Evolutionary conservation across 2,888 invertebrate species (phyloP), one percentile per base, ranked within the genome.

Genomic region (Lithophane ornitopus): DNA sequence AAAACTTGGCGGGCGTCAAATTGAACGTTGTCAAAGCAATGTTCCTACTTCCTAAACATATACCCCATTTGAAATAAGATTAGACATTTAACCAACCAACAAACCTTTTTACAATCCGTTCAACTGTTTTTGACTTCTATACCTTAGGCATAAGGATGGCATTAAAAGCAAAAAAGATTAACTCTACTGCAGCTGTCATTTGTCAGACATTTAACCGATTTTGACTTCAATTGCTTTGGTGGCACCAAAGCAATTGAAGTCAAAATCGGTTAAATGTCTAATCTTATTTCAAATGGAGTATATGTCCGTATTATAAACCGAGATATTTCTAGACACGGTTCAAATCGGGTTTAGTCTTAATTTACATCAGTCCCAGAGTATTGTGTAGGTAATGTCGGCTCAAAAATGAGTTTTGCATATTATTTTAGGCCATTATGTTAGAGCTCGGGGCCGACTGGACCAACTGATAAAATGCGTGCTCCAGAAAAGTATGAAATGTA

Each of bases 1-100:
- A 2, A 62, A 76, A 73, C 49, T 65, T 56, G 34, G 54, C 59
- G 39, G 59, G 76, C 52, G 67, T 58, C 61, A 73, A 76, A 85
- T 76, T 82, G 16, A 68, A 52, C 52, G 34, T 46, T 39, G 19
- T 28, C 34, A 19, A 26, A 46, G 39, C 22, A 65, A 16, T 39
- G n/a, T 49, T 3, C 1, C 14, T 46, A 22, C 1, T 1, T 63
- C 26, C 26, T n/a, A n/a, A n/a, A n/a, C n/a, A n/a, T n/a, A n/a
- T n/a, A n/a, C n/a, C n/a, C n/a, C n/a, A n/a, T n/a, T n/a, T n/a
- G n/a, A n/a, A n/a, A n/a, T n/a, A n/a, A n/a, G n/a, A n/a, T n/a
- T n/a, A n/a, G n/a, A n/a, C n/a, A n/a, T n/a, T n/a, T n/a, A n/a
- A n/a, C n/a, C n/a, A n/a, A n/a, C n/a, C n/a, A n/a, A n/a, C n/a